Base-by-base conservation (phyloP, 1,140 invertebrate genomes). In the Hylaeus volcanicus region DNA sequence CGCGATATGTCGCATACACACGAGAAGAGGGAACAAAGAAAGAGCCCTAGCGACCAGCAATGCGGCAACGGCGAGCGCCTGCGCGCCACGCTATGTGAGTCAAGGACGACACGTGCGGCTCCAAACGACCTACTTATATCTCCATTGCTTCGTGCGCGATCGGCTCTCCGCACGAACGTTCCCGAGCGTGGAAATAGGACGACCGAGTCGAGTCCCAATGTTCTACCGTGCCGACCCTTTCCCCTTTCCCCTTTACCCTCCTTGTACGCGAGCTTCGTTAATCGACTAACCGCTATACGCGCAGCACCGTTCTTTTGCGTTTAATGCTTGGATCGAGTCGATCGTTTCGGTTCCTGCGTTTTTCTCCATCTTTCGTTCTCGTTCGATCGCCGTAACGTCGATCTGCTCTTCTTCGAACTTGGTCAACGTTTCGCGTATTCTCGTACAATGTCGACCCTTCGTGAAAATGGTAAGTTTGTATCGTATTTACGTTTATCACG, bases 71-170 rank as follows among this genome's bases (percentile, higher is more conserved):
- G 89, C 86, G 85, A 88, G 86, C 84, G 92, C 91, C 88, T 92
- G 92, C 92, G 92, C 91, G 87, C 84, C 84, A 85, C 87, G 81
- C 92, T 93, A 93, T 93, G 92, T 93, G 92, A 93, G 93, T 93
- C 93, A 93, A 93, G 93, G 93, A 93, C 93, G 93, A 93, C 93
- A 93, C 93, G 93, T 93, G 93, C 92, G 91, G 90, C 90, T 93
- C 88, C 81, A 82, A 90, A 87, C 93, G 92, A 93, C 93, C 93
- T 93, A 93, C 91, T 92, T 92, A 91, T 89, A 89, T 92, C 84
- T 79, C 79, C 77, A 73, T 84, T 61, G 82, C 86, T 89, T 92
- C 92, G 91, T 89, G 77, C 79, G 65, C 85, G 78, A 89, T 92
- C 91, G 86, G 91, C 64, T 68, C 64, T 64, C 60, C 74, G 12